Conservation (phyloP, 2,888 invertebrate species). For the Drosophila vallismaia region DNA sequence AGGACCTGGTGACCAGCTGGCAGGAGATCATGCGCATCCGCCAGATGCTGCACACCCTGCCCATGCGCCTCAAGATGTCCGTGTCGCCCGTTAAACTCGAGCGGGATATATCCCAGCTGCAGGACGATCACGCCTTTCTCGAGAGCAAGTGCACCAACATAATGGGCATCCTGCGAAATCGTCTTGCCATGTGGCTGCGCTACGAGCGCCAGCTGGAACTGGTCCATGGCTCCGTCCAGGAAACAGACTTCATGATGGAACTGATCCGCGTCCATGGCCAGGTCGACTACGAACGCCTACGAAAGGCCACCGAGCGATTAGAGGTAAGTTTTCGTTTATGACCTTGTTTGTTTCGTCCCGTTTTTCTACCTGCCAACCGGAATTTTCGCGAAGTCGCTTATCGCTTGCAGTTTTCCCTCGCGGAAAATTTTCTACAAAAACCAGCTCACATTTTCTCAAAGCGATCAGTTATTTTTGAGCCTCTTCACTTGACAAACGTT, state of each 20-base stretch:
- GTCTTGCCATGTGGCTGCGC: constrained; percentile 89
- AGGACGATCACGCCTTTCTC: constrained; percentile 90
- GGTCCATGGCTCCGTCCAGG: constrained; percentile 92
- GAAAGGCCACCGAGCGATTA: constrained; percentile 92
- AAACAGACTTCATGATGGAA: constrained; percentile 95
- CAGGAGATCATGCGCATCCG: constrained; percentile 90
- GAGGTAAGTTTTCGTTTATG: constrained; percentile 87
- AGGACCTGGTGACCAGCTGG: constrained; percentile 90
- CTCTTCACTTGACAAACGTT: background rate
- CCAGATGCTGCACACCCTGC: constrained; percentile 91
- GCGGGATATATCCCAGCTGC: constrained; percentile 89
- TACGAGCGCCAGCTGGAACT: constrained; percentile 91
- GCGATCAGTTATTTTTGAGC: background rate
- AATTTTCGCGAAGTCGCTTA: constrained; percentile 25
- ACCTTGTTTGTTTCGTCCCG: constrained; percentile 10
- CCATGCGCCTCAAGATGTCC: constrained; percentile 89
- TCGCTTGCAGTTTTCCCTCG: constrained; percentile 17
- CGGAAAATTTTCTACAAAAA: background rate
- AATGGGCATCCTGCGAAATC: constrained; percentile 87
- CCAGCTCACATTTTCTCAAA: background rate
- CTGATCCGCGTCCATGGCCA: constrained; percentile 92
- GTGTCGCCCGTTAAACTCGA: constrained; percentile 91
- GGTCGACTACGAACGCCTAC: constrained; percentile 92
- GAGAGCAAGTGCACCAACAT: constrained; percentile 89
- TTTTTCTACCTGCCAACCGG: constrained; percentile 44